Evolutionary conservation across 2,888 invertebrate species (phyloP), one percentile per base, ranked within the genome.

Genomic region (Diaphora mendica): DNA sequence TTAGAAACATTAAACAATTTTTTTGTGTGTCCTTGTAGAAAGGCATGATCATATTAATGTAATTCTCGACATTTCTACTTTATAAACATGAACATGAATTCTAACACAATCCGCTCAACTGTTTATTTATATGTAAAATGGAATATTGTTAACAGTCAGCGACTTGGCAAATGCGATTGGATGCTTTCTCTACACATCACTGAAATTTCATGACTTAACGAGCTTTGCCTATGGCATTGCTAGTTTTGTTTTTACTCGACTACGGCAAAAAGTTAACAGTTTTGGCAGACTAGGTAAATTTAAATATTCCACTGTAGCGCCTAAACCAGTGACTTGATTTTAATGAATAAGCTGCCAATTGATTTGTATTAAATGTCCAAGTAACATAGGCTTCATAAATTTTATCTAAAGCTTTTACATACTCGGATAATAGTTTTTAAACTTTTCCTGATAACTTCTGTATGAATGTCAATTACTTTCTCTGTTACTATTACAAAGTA

Each of bases 121-220:
- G 79, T 83, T 81, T 82, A 77, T 83, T 81, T 82, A 77, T 79
- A 77, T 75, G 77, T 73, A 77, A 72, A 77, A 78, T 74, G 78
- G 76, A 66, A 81, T 79, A 76, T 72, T 80, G 81, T 82, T 82
- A 81, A 78, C 82, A 80, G 73, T 71, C 82, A 83, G 73, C 79
- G 81, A 75, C 71, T 82, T 77, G 82, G 79, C 71, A 83, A 84
- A 85, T 74, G 78, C 72, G 76, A 73, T 74, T 76, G 70, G 76
- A 72, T 76, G 64, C 68, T 39, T 68, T 20, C 59, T 42, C 33
- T 35, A 59, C 51, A 69, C 44, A 51, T 64, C 75, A 65, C 73
- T 75, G 70, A 70, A 68, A 70, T 64, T 64, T 67, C 64, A 73
- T 70, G 68, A 70, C 73, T 69, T 74, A 42, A 64, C 64, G 68